Conservation (phyloP, 2,113 vertebrate genomes). For the Leuciscus idus region DNA sequence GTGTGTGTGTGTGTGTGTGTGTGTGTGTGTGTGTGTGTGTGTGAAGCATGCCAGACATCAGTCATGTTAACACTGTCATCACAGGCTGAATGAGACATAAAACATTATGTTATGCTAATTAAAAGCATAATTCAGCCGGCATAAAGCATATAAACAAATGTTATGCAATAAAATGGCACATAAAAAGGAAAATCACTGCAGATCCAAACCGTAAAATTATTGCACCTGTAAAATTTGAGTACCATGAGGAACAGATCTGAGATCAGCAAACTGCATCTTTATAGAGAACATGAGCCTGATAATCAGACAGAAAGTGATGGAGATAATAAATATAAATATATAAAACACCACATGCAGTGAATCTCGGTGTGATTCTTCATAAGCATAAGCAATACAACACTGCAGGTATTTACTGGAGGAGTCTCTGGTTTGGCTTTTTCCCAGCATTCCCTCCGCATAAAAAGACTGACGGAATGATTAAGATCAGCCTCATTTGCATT, state of each 20-base stretch:
- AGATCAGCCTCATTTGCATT: constrained; percentile 42
- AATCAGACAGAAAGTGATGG: background rate
- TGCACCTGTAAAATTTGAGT: background rate
- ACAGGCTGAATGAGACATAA: constrained; percentile 23
- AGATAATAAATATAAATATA: background rate
- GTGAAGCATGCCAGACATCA: background rate
- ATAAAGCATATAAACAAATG: constrained; percentile 4
- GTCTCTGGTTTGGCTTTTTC: too few species aligned
- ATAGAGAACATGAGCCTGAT: background rate
- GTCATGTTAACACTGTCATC: background rate
- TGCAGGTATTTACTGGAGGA: too few species aligned
- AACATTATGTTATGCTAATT: constrained; percentile 27
- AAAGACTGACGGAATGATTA: constrained; percentile 35
- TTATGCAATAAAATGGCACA: background rate
- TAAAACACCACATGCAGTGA: background rate
- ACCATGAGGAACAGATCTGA: background rate
- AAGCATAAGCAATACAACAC: too few species aligned
- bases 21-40: background rate
- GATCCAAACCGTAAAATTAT: background rate
- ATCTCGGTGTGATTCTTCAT: too few species aligned
- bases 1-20: background rate
- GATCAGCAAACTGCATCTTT: background rate
- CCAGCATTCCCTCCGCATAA: constrained; percentile 3
- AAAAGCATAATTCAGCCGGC: constrained; percentile 24
- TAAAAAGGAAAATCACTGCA: background rate